Conservation (phyloP, 2,888 invertebrate species). For the Aspidiotus rigidus region DNA sequence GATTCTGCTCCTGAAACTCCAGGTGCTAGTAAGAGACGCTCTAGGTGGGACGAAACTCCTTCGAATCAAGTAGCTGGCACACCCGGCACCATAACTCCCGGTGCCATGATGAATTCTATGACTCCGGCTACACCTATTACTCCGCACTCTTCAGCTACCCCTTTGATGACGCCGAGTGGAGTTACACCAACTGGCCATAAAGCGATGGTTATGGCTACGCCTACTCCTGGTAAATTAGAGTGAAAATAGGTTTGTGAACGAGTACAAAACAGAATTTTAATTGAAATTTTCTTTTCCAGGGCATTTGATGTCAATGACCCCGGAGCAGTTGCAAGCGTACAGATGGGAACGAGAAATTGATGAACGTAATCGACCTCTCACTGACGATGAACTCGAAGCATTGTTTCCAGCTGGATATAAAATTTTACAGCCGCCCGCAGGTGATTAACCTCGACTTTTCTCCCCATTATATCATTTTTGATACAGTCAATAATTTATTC, state of each 20-base stretch:
- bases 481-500: constrained; percentile 8
- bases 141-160: constrained; percentile 38
- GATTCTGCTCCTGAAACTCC: constrained; percentile 69
- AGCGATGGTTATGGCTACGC: constrained; percentile 98
- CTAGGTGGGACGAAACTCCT: constrained; percentile 98
- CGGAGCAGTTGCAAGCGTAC: constrained; percentile 95
- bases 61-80: constrained; percentile 46
- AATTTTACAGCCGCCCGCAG: constrained; percentile 88
- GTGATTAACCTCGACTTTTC: constrained; percentile 41
- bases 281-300: constrained; percentile 43
- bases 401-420: constrained; percentile 99
- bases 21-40: constrained; percentile 87
- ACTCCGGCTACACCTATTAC: constrained; percentile 40
- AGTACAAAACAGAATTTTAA: neutral
- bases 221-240: constrained; percentile 61
- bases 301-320: constrained; percentile 95
- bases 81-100: constrained; percentile 52
- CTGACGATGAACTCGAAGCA: constrained; percentile 93
- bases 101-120: constrained; percentile 40
- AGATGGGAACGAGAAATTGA: constrained; percentile 98
- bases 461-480: constrained; percentile 7
- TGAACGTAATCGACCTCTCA: constrained; percentile 89
- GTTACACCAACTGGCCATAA: constrained; percentile 81
- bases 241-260: too few species aligned
- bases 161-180: constrained; percentile 45